Evolutionary conservation across 2,888 invertebrate species (phyloP).

Genomic region (Auanema sp.): DNA sequence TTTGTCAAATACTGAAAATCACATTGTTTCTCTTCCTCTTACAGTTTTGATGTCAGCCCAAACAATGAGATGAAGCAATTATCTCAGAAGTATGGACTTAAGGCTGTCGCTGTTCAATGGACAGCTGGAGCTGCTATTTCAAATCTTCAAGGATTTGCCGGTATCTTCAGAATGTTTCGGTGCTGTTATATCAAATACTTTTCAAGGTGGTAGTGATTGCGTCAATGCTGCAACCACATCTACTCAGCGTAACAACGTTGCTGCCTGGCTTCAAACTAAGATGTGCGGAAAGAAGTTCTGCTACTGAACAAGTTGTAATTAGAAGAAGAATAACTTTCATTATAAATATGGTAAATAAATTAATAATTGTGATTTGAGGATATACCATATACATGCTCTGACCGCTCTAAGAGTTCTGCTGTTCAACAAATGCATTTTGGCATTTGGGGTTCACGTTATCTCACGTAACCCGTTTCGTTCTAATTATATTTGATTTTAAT

Average conservation of each 20-base stretch:
- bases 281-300: no score
- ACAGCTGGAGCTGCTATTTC: conserved; percentile 18
- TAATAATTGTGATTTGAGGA: no score
- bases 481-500: no score
- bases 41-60: conserved; percentile 32
- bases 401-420: no score
- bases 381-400: no score
- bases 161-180: neutral
- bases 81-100: conserved; percentile 26
- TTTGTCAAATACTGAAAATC: neutral
- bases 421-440: neutral
- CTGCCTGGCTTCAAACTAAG: conserved; percentile 36
- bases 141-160: conserved; percentile 17
- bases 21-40: conserved; percentile 3
- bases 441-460: neutral
- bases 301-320: no score
- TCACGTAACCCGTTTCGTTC: no score
- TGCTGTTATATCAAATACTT: neutral
- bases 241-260: conserved; percentile 9
- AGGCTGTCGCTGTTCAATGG: conserved; percentile 39
- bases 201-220: conserved; percentile 5
- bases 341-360: no score
- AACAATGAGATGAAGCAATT: conserved; percentile 23
- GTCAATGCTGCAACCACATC: conserved; percentile 14
- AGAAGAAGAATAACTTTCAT: no score